These are phyloP conservation scores for Bursaphelenchus mucronatus DNA, from an alignment of 1,140 invertebrate species.

Conservation along the genomic window DNA sequence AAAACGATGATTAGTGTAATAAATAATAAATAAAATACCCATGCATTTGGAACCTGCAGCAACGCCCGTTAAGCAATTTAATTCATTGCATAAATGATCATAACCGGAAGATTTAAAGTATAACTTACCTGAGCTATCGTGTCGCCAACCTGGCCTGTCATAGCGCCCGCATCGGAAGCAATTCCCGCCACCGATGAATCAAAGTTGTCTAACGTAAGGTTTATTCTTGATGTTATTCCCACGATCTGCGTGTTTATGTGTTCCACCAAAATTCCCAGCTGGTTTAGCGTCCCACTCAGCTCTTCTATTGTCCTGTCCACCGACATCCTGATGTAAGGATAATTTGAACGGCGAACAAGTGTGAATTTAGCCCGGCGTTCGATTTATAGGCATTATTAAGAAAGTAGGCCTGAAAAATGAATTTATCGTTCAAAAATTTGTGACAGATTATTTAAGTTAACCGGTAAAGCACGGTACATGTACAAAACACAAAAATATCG, in stretches of 20 bases:
- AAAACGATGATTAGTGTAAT: conserved; percentile 56
- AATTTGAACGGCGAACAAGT: not conserved
- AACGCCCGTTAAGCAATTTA: not conserved
- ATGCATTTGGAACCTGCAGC: conserved; percentile 51
- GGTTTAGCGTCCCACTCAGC: conserved; percentile 47
- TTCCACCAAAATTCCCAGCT: conserved; percentile 45
- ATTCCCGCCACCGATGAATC: conserved; percentile 46
- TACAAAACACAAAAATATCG: too few species aligned
- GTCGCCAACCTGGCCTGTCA: conserved; percentile 52
- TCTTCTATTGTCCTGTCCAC: conserved; percentile 55
- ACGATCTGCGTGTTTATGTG: conserved; percentile 53
- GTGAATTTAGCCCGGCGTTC: not conserved
- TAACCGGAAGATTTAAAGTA: not conserved
- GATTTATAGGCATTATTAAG: too few species aligned
- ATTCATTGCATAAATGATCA: not conserved
- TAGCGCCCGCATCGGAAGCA: conserved; percentile 41
- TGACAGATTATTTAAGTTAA: too few species aligned
- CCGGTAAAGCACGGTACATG: too few species aligned
- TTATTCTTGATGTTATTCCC: conserved; percentile 50
- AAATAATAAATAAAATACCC: conserved; percentile 56
- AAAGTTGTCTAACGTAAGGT: conserved; percentile 53
- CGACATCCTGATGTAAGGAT: conserved; percentile 37
- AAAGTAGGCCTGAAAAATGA: too few species aligned
- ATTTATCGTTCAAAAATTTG: too few species aligned
- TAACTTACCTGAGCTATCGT: conserved; percentile 51